These are phyloP conservation scores for Cephalopachus bancanus DNA, from an alignment of 2,797 vertebrate genomes.

Conservation along the genomic window DNA sequence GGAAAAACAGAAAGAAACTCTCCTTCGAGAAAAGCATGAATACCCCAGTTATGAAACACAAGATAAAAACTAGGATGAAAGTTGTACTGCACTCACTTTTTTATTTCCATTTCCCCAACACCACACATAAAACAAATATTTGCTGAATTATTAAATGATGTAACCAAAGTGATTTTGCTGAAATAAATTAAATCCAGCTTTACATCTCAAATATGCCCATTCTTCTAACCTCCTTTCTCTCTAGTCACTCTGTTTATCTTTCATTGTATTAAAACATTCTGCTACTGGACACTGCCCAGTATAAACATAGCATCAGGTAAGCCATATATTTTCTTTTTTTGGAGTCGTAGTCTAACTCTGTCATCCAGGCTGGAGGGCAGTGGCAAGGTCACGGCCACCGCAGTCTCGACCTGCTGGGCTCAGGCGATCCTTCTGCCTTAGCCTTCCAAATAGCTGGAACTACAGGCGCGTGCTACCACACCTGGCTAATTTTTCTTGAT, in stretches of 20 bases:
- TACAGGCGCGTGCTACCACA: too few species aligned
- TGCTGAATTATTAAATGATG: conserved; percentile 17
- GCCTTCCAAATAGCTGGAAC: too few species aligned
- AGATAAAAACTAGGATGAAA: conserved; percentile 62
- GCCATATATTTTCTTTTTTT: not conserved
- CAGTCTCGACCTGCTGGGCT: too few species aligned
- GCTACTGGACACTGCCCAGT: not conserved
- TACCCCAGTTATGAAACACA: conserved; percentile 1
- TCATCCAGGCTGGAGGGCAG: too few species aligned
- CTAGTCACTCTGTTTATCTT: not conserved
- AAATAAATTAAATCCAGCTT: conserved; percentile 19
- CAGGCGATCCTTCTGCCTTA: too few species aligned
- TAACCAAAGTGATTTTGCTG: conserved; percentile 25
- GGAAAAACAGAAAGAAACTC: conserved; percentile 58
- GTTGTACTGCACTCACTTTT: not conserved
- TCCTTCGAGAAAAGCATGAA: conserved; percentile 22
- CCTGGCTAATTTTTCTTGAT: too few species aligned
- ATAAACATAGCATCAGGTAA: conserved; percentile 34
- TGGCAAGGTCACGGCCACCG: too few species aligned
- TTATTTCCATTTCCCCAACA: not conserved
- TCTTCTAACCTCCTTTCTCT: not conserved
- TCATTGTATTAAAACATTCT: conserved; percentile 21
- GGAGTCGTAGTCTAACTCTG: too few species aligned
- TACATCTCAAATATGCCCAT: not conserved
- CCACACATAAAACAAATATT: conserved; percentile 17